A percentile compares a stretch with the other conserved stretches of the same genome.
These are phyloP conservation scores for Maniola hyperantus DNA, from an alignment of 2,888 invertebrate species.

Conservation along the genomic window DNA sequence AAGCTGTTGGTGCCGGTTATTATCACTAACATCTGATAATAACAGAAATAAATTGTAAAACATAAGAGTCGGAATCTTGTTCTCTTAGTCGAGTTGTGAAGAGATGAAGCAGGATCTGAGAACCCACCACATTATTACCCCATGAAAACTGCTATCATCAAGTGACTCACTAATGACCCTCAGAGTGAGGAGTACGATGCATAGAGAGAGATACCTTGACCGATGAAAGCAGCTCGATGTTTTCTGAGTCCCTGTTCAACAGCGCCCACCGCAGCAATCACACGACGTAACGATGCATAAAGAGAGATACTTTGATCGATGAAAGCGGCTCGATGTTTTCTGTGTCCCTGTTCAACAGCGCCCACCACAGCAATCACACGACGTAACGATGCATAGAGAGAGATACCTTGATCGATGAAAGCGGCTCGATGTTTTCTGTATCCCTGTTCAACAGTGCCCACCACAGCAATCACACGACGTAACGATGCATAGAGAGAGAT, in stretches of 20 bases:
- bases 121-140: no score
- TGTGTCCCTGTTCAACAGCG: constrained; percentile 85
- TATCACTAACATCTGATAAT: no score
- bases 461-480: constrained; percentile 76
- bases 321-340: constrained; percentile 85
- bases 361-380: constrained; percentile 72
- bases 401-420: constrained; percentile 84
- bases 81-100: no score
- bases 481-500: constrained; percentile 49
- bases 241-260: constrained; percentile 86
- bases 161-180: no score
- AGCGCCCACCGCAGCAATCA: constrained; percentile 70
- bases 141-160: no score
- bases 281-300: no score
- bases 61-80: no score
- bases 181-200: no score
- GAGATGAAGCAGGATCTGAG: no score
- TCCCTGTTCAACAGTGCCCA: constrained; percentile 83
- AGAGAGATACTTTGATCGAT: constrained; percentile 84
- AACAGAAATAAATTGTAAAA: no score
- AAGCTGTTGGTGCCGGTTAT: no score
- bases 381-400: no score
- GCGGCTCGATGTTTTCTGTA: constrained; percentile 85
- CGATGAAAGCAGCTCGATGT: constrained; percentile 87
- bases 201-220: constrained; percentile 60